Base-by-base conservation (phyloP, 2,113 vertebrate genomes). In the Ptilonorhynchus violaceus region DNA sequence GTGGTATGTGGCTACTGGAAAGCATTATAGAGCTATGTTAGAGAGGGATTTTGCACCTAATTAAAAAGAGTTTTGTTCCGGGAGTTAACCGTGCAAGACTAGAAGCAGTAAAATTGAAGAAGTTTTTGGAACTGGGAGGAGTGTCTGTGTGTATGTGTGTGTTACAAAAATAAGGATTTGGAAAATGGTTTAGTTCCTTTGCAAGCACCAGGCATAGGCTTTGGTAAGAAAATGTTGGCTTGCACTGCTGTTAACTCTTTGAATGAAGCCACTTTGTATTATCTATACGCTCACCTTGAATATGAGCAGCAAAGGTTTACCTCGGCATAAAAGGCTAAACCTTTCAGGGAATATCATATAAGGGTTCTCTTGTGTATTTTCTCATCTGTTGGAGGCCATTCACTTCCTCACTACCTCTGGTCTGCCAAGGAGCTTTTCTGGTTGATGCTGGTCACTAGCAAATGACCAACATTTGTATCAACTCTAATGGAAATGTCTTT, bases 91-190 rank as follows among this genome's bases (percentile, higher is more conserved):
- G 28, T 58, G 47, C n/a, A 62, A 31, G 62, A 56, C 25, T 42
- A 66, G 28, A 30, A 70, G 53, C 44, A 19, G 42, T 37, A 23
- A 72, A 93, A 53, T 33, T 33, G 62, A 79, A 82, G 31, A 11
- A 31, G 22, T 41, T 94, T 84, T 79, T 22, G 19, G 78, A 83
- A 39, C 42, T 70, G 70, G 19, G 55, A 64, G 39, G 42, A 49
- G 14, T 4, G 4, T 53, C 14, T 69, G 30, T 64, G 15, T 62
- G 1, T 83, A 4, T 50, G 4, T 58, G 9, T 76, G 22, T 49
- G n/a, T 55, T 80, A 66, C 14, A 63, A 52, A 92, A 95, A 37
- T 60, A 85, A 88, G 52, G 50, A 47, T 89, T 92, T 93, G 47
- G 55, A 59, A 67, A 70, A 59, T 13, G 92, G 33, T 74, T 76